A percentile compares a stretch with the other conserved stretches of the same genome.
phyloP scores from a whole-genome alignment of 2,113 vertebrate genomes.

The Pseudonaja textilis region DNA sequence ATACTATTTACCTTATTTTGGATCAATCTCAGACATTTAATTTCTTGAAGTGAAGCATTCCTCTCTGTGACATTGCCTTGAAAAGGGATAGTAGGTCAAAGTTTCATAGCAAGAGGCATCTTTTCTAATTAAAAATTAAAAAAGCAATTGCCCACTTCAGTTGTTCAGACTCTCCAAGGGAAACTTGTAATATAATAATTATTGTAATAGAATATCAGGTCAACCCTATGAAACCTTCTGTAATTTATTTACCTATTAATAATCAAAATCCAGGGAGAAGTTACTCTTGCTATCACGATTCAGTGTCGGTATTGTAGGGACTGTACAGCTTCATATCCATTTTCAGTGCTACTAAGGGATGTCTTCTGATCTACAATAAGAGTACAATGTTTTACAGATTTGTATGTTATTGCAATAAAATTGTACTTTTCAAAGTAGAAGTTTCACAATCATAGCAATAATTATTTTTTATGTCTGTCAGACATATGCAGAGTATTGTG shows the following conservation, averaged over 20 bases:
- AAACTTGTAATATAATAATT: conserved; percentile 40
- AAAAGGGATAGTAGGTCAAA: background rate
- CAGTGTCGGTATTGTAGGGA: background rate
- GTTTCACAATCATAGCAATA: background rate
- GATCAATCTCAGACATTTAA: background rate
- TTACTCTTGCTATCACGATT: background rate
- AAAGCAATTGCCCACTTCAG: conserved; percentile 59
- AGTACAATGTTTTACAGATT: background rate
- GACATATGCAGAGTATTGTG: background rate
- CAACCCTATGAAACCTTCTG: conserved; percentile 38
- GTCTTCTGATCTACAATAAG: background rate
- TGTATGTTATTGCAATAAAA: background rate
- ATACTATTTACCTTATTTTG: background rate
- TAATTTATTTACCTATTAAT: conserved; percentile 46
- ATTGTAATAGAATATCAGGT: conserved; percentile 32
- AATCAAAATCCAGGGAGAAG: conserved; percentile 20
- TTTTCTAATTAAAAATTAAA: conserved; percentile 62
- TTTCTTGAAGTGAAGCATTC: background rate
- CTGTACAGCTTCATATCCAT: background rate
- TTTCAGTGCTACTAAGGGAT: background rate
- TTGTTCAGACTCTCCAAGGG: conserved; percentile 53
- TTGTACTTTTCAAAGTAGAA: background rate
- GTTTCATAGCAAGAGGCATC: background rate
- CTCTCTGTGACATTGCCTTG: background rate
- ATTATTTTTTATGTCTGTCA: background rate